These are phyloP conservation scores for Leptopilina boulardi DNA, from an alignment of 1,140 invertebrate species.

Conservation along the genomic window DNA sequence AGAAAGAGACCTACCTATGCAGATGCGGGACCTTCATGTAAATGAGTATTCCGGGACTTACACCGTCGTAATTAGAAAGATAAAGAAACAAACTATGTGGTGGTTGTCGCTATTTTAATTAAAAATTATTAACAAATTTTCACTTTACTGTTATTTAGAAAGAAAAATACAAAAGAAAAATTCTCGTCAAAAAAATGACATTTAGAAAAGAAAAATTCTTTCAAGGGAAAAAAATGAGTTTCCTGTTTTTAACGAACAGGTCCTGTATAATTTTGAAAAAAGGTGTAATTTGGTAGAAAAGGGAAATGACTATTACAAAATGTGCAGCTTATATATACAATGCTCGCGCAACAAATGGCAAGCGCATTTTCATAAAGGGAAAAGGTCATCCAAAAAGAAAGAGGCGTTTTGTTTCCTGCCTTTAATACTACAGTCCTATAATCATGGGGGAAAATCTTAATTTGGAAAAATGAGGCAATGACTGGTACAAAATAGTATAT, in stretches of 20 bases:
- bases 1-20: conserved; percentile 10
- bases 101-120: conserved; percentile 4
- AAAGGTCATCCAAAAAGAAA: background rate
- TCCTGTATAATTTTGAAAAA: background rate
- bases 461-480: background rate
- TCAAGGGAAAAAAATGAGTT: background rate
- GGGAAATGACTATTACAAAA: background rate
- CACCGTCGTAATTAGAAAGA: conserved; percentile 17
- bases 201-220: background rate
- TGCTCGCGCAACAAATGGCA: background rate
- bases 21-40: conserved; percentile 21
- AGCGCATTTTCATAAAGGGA: background rate
- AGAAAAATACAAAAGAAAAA: background rate
- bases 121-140: background rate
- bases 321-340: background rate
- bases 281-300: background rate
- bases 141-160: no score
- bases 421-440: background rate
- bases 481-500: conserved; percentile 3
- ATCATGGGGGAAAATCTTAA: background rate
- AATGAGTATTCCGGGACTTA: conserved; percentile 27
- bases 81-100: conserved; percentile 9
- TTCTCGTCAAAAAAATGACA: background rate
- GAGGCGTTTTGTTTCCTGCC: background rate
- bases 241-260: background rate